Evolutionary conservation across 2,113 vertebrate genomes (phyloP).

Genomic region (Cebidichthys violaceus): DNA sequence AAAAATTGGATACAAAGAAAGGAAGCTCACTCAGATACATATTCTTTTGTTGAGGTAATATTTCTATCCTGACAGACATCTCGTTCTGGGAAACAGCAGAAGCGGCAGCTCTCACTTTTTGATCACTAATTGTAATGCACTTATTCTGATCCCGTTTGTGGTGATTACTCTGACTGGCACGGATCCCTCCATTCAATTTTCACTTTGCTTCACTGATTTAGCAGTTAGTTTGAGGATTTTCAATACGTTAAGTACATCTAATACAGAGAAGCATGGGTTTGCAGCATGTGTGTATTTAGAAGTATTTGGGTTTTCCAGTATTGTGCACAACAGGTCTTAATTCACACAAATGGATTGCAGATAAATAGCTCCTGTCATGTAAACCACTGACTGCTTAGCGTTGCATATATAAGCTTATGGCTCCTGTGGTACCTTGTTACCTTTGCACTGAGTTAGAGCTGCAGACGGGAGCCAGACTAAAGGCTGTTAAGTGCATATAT

Average conservation of each 20-base stretch:
- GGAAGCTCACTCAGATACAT: not conserved
- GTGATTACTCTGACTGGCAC: constrained; percentile 14
- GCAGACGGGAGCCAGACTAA: constrained; percentile 2
- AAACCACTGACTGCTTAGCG: constrained; percentile 33
- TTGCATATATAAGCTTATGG: constrained; percentile 26
- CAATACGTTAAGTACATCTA: constrained; percentile 11
- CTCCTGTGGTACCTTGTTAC: constrained; percentile 26
- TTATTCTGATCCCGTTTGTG: constrained; percentile 40
- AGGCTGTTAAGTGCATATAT: constrained; percentile 13
- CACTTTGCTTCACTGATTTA: constrained; percentile 31
- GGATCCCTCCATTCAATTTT: constrained; percentile 45
- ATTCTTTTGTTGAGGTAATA: constrained; percentile 1
- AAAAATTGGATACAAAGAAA: not conserved
- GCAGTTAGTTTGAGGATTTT: not conserved
- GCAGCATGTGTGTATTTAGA: constrained; percentile 22
- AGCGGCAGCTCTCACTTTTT: constrained; percentile 8
- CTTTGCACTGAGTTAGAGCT: constrained; percentile 14
- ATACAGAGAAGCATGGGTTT: constrained; percentile 34
- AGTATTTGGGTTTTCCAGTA: constrained; percentile 25
- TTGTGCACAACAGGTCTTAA: constrained; percentile 35
- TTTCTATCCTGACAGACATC: constrained; percentile 3
- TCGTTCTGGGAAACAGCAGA: constrained; percentile 1
- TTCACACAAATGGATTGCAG: constrained; percentile 39
- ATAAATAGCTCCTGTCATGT: constrained; percentile 42
- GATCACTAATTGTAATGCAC: constrained; percentile 25